phyloP scores from a whole-genome alignment of 2,797 vertebrate genomes.

The Sarcophilus harrisii region DNA sequence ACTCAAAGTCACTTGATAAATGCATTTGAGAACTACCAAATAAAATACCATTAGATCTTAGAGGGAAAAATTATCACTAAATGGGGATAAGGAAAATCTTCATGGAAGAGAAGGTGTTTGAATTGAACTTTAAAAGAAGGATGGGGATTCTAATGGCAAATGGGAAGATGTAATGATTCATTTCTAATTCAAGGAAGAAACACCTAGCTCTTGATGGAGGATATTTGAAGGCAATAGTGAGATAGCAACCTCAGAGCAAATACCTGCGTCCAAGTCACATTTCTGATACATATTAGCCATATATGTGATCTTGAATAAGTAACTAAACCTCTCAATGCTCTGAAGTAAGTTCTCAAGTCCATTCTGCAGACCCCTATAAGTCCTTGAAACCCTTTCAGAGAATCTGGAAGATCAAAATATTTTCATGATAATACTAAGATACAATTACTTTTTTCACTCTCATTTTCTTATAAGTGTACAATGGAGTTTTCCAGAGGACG shows the following conservation, averaged over 20 bases:
- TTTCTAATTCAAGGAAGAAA: neutral
- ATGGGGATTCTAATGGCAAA: neutral
- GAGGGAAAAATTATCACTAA: neutral
- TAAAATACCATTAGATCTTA: neutral
- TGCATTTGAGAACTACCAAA: neutral
- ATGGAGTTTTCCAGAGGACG: neutral
- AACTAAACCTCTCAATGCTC: neutral
- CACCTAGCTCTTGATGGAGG: neutral
- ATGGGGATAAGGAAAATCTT: neutral
- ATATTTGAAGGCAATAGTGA: neutral
- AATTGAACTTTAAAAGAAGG: neutral
- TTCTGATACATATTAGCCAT: neutral
- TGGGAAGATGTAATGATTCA: neutral
- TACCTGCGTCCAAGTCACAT: neutral
- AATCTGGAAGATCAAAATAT: neutral
- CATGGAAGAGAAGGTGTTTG: neutral
- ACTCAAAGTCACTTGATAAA: neutral
- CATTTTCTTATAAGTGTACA: neutral
- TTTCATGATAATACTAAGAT: no score
- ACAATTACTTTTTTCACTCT: neutral
- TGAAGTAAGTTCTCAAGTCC: constrained; percentile 2
- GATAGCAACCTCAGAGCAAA: neutral
- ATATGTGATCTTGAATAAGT: neutral
- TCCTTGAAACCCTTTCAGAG: neutral
- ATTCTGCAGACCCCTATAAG: neutral